Base-by-base conservation (phyloP, 2,113 vertebrate species). In the Mirza zaza region DNA sequence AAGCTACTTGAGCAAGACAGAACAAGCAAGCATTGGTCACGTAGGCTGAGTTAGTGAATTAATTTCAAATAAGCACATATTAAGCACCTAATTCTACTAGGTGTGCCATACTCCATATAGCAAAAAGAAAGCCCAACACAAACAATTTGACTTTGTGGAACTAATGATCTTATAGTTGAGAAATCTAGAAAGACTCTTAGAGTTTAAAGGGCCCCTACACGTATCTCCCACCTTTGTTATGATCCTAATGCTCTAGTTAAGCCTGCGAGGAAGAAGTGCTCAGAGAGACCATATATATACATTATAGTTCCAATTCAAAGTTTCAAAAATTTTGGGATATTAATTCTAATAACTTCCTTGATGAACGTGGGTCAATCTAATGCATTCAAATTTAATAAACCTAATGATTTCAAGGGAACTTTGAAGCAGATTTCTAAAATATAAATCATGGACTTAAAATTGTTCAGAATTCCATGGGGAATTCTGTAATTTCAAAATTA, bases 21-120 rank as follows among this genome's bases (percentile, higher is more conserved):
- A 55, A 55, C 2, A 1, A 25, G 3, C 5, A 29, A 17, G 52
- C 2, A 6, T 4, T 32, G 55, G 55, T 5, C 63, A 21, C 0
- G 39, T 13, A 27, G 70, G 45, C 17, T 13, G 18, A 39, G 63
- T 29, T 7, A 65, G 55, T 6, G 34, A 32, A 15, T 14, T 13
- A 20, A 25, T 27, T 34, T 18, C 32, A 82, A 25, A 15, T 5
- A 63, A 12, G 68, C 21, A 55, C 4, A 0, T 8, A 14, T 5
- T 10, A 36, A 36, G 29, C 18, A 48, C 7, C 61, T 8, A 17
- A 20, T 50, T 67, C 87, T 71, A 63, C 20, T 17, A 23, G 5
- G 20, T n/a, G 32, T 39, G 18, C 25, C 25, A 39, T 4, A 5
- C 32, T 57, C 36, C 1, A 2, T 3, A 29, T 23, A 63, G 45